Conservation (phyloP, 2,888 invertebrate species). For the Trachelus iudaicus region DNA sequence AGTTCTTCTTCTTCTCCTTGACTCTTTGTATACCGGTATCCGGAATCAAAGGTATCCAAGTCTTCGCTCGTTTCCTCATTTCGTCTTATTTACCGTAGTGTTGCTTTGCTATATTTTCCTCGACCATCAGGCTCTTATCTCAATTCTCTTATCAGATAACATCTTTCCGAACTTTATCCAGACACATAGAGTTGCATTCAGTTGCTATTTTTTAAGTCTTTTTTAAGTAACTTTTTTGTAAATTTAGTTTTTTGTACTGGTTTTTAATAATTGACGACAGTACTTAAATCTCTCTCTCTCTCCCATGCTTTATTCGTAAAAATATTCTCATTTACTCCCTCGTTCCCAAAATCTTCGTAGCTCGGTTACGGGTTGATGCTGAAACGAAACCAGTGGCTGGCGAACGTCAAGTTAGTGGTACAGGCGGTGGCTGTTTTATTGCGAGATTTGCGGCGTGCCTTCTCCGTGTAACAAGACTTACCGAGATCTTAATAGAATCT, state of each 20-base stretch:
- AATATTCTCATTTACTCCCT: not conserved
- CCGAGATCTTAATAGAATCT: constrained; percentile 66
- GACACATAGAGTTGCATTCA: not conserved
- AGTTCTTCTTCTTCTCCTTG: not conserved
- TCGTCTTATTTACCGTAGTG: not conserved
- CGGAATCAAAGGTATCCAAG: not conserved
- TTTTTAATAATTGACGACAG: not conserved
- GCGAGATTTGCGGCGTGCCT: constrained; percentile 64
- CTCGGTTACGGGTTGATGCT: not conserved
- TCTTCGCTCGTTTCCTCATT: not conserved
- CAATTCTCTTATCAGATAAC: not conserved
- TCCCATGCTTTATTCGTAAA: not conserved
- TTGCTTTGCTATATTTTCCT: not conserved
- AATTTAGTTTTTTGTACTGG: not conserved
- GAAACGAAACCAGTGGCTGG: not conserved
- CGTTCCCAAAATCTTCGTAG: not conserved
- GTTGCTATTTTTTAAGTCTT: not conserved
- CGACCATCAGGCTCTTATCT: not conserved
- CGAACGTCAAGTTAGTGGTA: not conserved
- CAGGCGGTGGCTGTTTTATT: constrained; percentile 62
- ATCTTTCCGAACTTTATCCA: not conserved
- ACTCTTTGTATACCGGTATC: not conserved
- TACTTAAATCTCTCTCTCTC: not conserved
- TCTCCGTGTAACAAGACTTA: constrained; percentile 64
- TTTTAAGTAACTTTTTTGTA: not conserved